Evolutionary conservation across 2,888 invertebrate genomes (phyloP).

Genomic region (Sepioteuthis lessoniana): DNA sequence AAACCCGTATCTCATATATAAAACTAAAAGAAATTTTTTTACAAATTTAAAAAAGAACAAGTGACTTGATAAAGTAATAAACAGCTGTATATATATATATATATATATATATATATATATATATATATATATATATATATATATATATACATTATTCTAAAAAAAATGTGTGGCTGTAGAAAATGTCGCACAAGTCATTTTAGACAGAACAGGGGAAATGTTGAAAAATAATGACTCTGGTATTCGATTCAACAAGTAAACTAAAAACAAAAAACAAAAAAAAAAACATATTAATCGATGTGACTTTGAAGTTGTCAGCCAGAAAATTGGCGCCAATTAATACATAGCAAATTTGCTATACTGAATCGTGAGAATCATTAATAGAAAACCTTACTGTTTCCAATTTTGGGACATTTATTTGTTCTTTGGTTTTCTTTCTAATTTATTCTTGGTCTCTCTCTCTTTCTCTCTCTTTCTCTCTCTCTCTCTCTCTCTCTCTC

Average conservation of each 20-base stretch:
- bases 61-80: no score
- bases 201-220: not conserved
- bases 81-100: no score
- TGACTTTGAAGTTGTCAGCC: not conserved
- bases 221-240: not conserved
- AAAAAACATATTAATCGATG: not conserved
- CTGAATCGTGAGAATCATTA: not conserved
- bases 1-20: no score
- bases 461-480: not conserved
- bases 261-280: not conserved
- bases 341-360: not conserved
- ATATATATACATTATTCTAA: no score
- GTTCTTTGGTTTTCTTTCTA: not conserved
- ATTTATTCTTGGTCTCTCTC: not conserved
- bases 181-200: no score
- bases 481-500: not conserved
- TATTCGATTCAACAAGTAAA: not conserved
- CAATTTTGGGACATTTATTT: not conserved
- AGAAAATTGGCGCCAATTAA: not conserved
- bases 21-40: no score
- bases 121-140: no score
- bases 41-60: no score
- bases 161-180: no score
- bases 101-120: no score
- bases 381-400: not conserved